Conservation (phyloP, 2,797 vertebrate species). For the Sardinella longiceps region DNA sequence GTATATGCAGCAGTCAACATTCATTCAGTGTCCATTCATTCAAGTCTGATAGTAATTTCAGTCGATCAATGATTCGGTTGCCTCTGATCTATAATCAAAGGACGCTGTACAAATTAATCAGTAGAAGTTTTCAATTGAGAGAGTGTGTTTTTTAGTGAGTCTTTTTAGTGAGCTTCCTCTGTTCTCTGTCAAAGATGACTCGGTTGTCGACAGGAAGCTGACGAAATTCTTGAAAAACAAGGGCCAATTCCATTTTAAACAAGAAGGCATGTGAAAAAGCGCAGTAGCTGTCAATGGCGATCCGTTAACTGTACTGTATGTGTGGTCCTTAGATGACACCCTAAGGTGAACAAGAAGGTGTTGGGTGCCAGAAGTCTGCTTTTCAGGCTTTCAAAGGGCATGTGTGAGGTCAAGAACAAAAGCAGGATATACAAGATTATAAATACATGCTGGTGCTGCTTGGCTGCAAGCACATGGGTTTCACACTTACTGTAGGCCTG, state of each 20-base stretch:
- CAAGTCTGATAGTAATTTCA: background rate
- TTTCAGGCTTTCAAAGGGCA: background rate
- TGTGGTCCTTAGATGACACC: background rate
- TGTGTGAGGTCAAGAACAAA: background rate
- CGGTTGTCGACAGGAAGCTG: conserved; percentile 63
- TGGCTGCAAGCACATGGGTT: background rate
- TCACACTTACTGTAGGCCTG: background rate
- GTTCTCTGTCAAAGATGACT: conserved; percentile 26
- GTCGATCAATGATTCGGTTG: background rate
- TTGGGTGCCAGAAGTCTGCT: background rate
- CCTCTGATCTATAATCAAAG: background rate
- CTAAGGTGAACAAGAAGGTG: background rate
- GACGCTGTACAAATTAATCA: background rate
- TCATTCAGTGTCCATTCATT: no score
- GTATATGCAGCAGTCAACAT: background rate
- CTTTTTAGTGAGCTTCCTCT: conserved; percentile 52
- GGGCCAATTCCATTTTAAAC: background rate
- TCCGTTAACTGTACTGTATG: no score
- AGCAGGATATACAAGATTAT: background rate
- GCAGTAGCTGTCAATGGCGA: background rate
- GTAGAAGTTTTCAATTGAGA: background rate
- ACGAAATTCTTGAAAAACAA: conserved; percentile 55
- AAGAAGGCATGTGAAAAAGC: background rate
- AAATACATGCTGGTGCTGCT: background rate
- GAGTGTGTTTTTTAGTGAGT: background rate